These are phyloP conservation scores for Dolomedes plantarius DNA, from an alignment of 2,888 invertebrate genomes.

Conservation along the genomic window DNA sequence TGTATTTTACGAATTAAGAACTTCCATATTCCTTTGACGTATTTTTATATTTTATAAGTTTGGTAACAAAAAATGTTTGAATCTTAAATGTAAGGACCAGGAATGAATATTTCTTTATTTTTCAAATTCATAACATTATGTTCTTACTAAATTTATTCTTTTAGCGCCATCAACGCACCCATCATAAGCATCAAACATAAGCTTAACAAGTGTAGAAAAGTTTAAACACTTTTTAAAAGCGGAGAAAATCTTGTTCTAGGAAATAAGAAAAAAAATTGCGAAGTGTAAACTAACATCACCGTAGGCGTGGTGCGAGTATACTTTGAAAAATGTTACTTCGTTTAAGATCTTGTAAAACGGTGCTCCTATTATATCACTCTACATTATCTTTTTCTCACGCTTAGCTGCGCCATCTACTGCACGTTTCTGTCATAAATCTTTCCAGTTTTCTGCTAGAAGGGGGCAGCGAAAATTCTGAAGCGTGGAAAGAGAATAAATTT, in stretches of 20 bases:
- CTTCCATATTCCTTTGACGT: too few species aligned
- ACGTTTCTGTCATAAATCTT: slow-evolving; percentile 64
- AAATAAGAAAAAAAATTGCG: background rate
- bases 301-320: slow-evolving; percentile 28
- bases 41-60: too few species aligned
- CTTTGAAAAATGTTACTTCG: slow-evolving; percentile 56
- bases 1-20: too few species aligned
- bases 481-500: slow-evolving; percentile 40
- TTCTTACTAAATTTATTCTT: too few species aligned
- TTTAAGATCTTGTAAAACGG: slow-evolving; percentile 52
- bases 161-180: too few species aligned
- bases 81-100: too few species aligned
- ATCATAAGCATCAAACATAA: too few species aligned
- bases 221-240: slow-evolving; percentile 46
- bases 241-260: slow-evolving; percentile 26
- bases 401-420: slow-evolving; percentile 65
- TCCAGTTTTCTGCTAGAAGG: slow-evolving; percentile 6
- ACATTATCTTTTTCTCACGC: slow-evolving; percentile 35
- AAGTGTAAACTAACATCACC: slow-evolving; percentile 41
- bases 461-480: slow-evolving; percentile 31
- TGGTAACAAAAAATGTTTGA: too few species aligned
- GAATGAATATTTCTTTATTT: too few species aligned
- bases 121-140: too few species aligned
- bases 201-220: slow-evolving; percentile 23
- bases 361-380: slow-evolving; percentile 45